These are phyloP conservation scores for Danionella dracula DNA, from an alignment of 2,797 vertebrate genomes.

Conservation along the genomic window DNA sequence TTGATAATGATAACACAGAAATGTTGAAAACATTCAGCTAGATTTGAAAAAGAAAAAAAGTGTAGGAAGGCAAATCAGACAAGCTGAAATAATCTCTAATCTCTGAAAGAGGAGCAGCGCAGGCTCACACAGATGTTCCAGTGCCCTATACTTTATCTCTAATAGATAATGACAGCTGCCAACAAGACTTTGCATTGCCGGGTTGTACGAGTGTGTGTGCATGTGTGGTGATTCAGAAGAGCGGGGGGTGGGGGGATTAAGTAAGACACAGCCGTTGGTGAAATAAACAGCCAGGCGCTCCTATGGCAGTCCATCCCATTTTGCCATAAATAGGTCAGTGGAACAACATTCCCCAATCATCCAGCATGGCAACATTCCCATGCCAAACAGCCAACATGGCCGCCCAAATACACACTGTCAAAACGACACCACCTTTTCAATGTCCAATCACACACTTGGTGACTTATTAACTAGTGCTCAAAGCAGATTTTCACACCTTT, in stretches of 20 bases:
- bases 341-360: constrained; percentile 35
- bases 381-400: constrained; percentile 36
- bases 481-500: not conserved
- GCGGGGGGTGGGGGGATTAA: constrained; percentile 33
- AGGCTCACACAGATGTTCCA: constrained; percentile 13
- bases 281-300: constrained; percentile 32
- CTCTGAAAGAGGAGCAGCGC: not conserved
- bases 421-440: not conserved
- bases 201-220: not conserved
- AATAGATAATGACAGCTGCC: constrained; percentile 42
- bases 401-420: not conserved
- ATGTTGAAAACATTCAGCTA: not conserved
- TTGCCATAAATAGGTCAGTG: constrained; percentile 40
- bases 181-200: constrained; percentile 32
- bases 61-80: not conserved
- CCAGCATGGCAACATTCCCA: constrained; percentile 33
- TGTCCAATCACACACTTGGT: constrained; percentile 2
- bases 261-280: constrained; percentile 25
- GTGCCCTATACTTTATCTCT: constrained; percentile 21
- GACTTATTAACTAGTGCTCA: not conserved
- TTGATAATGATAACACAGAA: not conserved
- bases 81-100: not conserved
- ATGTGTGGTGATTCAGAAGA: constrained; percentile 30
- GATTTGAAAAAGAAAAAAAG: not conserved
- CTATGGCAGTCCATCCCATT: constrained; percentile 26